Conservation (phyloP, 2,797 vertebrate species). For the Coregonus ussuriensis region DNA sequence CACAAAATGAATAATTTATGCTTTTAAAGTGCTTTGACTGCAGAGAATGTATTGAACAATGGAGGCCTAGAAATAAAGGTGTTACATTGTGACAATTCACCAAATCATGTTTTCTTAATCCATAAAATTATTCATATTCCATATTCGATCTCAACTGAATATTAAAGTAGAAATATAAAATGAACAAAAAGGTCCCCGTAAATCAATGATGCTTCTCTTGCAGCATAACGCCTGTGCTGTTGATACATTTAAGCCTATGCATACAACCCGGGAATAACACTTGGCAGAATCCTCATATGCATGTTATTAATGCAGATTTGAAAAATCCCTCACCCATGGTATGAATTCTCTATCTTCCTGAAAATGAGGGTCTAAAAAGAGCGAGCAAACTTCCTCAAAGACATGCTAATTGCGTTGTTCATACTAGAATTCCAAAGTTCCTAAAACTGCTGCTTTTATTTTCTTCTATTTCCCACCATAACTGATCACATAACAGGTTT, state of each 20-base stretch:
- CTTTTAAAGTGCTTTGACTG: constrained; percentile 15
- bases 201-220: background rate
- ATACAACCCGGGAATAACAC: background rate
- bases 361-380: background rate
- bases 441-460: background rate
- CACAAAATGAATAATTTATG: constrained; percentile 47
- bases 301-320: background rate
- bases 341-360: background rate
- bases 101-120: constrained; percentile 27
- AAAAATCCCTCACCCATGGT: background rate
- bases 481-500: background rate
- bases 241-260: background rate
- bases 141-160: constrained; percentile 16
- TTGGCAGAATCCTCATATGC: background rate
- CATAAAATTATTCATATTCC: constrained; percentile 18
- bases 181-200: constrained; percentile 6
- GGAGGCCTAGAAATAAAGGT: constrained; percentile 7
- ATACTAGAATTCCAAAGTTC: background rate
- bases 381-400: background rate
- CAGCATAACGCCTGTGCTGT: background rate
- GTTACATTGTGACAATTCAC: constrained; percentile 21
- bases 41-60: constrained; percentile 32
- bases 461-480: background rate
- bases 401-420: background rate
- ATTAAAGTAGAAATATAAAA: constrained; percentile 17